phyloP scores from a whole-genome alignment of 92 coral and sea anemone genomes.

The Parazoanthus darwini region DNA sequence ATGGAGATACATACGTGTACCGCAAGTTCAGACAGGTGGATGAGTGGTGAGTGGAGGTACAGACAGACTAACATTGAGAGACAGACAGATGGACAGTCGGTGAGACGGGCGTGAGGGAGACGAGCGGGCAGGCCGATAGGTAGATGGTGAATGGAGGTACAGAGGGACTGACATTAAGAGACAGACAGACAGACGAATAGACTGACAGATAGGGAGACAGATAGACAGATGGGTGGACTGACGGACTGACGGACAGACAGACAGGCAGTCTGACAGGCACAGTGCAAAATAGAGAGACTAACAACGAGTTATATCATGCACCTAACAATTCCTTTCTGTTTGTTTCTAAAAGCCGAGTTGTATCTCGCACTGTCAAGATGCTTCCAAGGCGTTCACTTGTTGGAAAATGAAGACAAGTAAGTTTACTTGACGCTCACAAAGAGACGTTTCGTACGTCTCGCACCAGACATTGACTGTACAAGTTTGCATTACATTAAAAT shows the following conservation, averaged over 20 bases:
- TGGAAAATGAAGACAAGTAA: conserved; percentile 90
- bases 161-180: not conserved
- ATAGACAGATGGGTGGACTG: not conserved
- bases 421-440: not conserved
- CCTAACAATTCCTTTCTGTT: not conserved
- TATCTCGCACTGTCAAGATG: conserved; percentile 86
- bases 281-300: not conserved
- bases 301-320: not conserved
- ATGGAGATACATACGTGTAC: not conserved
- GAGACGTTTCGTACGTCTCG: too few relatives aligned
- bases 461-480: not conserved
- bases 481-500: too few relatives aligned
- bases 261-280: not conserved
- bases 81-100: not conserved
- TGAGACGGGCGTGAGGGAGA: not conserved
- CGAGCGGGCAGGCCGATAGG: not conserved
- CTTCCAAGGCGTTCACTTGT: conserved; percentile 83
- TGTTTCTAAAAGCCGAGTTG: conserved; percentile 61
- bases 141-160: too few relatives aligned
- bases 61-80: not conserved
- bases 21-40: not conserved
- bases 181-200: not conserved
- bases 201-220: not conserved
- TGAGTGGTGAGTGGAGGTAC: too few relatives aligned
- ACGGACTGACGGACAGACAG: not conserved